These are phyloP conservation scores for Puma concolor DNA, from an alignment of 2,113 vertebrate genomes.

Conservation along the genomic window DNA sequence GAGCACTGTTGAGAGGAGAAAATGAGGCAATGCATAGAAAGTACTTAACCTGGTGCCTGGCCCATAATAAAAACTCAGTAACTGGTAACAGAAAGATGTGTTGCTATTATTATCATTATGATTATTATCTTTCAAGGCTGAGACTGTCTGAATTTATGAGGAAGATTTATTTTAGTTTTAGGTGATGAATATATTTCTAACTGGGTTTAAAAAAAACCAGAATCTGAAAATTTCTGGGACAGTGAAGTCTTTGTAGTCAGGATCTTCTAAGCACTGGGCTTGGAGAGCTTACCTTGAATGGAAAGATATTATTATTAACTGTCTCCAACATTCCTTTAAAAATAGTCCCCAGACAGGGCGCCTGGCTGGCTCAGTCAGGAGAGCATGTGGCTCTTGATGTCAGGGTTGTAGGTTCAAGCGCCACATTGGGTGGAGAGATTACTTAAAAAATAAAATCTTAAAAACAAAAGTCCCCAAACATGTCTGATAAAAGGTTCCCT, in stretches of 20 bases:
- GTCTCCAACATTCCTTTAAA: not conserved
- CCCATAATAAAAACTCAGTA: not conserved
- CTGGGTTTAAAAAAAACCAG: not conserved
- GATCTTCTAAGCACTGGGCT: not conserved
- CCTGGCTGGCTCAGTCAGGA: not conserved
- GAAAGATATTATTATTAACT: not conserved
- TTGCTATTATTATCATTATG: not conserved
- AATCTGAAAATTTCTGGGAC: not conserved
- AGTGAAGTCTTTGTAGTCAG: not conserved
- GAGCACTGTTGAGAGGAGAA: not conserved
- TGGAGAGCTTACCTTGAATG: not conserved
- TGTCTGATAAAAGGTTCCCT: not conserved
- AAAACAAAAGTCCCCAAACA: not conserved
- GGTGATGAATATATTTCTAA: not conserved
- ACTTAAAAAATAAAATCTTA: not conserved
- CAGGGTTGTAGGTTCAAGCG: not conserved
- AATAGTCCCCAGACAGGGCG: not conserved
- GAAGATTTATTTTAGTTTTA: not conserved
- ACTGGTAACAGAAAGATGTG: not conserved
- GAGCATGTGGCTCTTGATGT: not conserved
- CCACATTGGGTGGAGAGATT: not conserved
- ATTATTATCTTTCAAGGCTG: not conserved
- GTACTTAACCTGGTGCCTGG: not conserved
- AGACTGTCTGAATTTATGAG: not conserved
- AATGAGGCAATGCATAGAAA: not conserved